Evolutionary conservation across 2,113 vertebrate genomes (phyloP).

Genomic region (Heterocephalus glaber): DNA sequence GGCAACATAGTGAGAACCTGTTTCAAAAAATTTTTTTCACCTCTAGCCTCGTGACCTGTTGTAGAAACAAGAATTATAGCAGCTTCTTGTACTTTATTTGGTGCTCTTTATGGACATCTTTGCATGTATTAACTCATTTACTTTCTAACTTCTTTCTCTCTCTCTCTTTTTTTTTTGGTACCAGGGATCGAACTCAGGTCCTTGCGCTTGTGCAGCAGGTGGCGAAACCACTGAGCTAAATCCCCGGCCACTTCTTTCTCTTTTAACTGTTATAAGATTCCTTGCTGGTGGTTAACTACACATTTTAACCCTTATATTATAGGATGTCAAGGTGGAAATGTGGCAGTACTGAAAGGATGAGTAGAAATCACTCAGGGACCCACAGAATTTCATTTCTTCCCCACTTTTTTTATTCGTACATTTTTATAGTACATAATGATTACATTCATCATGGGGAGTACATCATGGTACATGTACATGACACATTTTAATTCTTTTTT

Average conservation of each 20-base stretch:
- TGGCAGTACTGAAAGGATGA: not conserved
- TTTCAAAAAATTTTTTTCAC: not conserved
- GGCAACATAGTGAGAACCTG: not conserved
- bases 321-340: not conserved
- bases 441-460: not conserved
- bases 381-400: not conserved
- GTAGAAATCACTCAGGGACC: not conserved
- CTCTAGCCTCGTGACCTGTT: not conserved
- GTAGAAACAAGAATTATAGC: not conserved
- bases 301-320: not conserved
- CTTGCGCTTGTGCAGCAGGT: too few species aligned
- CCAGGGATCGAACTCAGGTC: too few species aligned
- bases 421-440: not conserved
- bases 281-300: not conserved
- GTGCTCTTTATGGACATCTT: not conserved
- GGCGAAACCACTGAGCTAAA: too few species aligned
- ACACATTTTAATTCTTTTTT: not conserved
- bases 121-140: not conserved
- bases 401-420: not conserved
- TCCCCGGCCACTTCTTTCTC: too few species aligned
- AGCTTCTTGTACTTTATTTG: not conserved
- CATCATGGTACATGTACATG: not conserved
- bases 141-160: not conserved
- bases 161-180: too few species aligned
- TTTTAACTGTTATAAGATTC: not conserved